Base-by-base conservation (phyloP, 2,113 vertebrate species). In the Zeus faber region DNA sequence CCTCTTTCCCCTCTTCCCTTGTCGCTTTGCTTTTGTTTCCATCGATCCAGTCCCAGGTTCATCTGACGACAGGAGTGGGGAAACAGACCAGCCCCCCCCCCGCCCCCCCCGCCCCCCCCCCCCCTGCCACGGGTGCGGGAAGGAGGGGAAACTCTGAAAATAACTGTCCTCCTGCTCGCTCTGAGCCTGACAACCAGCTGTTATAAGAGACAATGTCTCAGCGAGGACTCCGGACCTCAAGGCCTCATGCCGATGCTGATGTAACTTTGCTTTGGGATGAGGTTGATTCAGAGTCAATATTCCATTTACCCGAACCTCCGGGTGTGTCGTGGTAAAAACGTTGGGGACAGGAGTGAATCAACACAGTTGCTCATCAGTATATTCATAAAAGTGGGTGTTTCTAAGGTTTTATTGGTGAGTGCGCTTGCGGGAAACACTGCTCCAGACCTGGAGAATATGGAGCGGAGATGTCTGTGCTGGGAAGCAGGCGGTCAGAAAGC, bases 401-500 rank as follows among this genome's bases (percentile, higher is more conserved):
- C 43, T 16, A 44, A 54, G 4, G n/a, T 18, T 17, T 22, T 24
- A 3, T 4, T 6, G 1, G n/a, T 7, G 26, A 16, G 45, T 49
- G 43, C 7, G 16, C 49, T 53, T 17, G 63, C 46, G n/a, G 79
- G 83, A 27, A 72, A 23, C 54, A 81, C 63, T 0, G 71, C 63
- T 54, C 55, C 58, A 3, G 70, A 70, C 14, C 70, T 59, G 62
- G 53, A 65, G 31, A 82, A 69, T 11, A 80, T 16, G 5, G 79
- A 74, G 29, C 70, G 60, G 21, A 87, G 76, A 33, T 60, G 76
- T 43, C 66, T 21, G 56, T 86, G 82, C 2, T 76, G 83, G 1
- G 74, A n/a, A n/a, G 74, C 8, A 80, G 48, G 31, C 55, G 39
- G 51, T 64, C 64, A 10, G 70, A 67, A 5, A 49, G 27, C 13